A percentile compares a stretch with the other conserved stretches of the same genome.
phyloP scores from a whole-genome alignment of 2,888 invertebrate species.

The Seladonia tumulorum region DNA sequence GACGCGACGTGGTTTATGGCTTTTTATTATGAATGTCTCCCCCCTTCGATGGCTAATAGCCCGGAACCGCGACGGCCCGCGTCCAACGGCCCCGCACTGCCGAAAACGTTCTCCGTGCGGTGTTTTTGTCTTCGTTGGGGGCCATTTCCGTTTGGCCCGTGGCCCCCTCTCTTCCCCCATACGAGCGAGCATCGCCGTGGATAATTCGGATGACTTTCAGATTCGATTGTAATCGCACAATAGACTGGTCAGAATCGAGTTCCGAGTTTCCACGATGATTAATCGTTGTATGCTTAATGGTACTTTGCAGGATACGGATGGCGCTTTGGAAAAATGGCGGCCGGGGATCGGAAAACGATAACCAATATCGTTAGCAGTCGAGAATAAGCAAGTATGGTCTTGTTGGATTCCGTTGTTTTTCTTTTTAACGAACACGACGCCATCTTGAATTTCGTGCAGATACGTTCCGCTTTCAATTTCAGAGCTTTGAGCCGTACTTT shows the following conservation, averaged over 20 bases:
- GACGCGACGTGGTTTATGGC: constrained; percentile 57
- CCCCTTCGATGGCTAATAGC: constrained; percentile 66
- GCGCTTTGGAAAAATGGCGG: not conserved
- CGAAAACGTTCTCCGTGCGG: constrained; percentile 23
- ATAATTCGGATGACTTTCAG: not conserved
- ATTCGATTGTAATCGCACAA: constrained; percentile 12
- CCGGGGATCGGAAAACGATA: constrained; percentile 2
- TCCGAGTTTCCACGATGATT: constrained; percentile 12
- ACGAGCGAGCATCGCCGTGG: not conserved
- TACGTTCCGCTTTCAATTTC: not conserved
- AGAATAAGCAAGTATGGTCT: not conserved
- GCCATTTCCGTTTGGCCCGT: constrained; percentile 42
- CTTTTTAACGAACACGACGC: not conserved
- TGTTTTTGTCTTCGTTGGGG: constrained; percentile 28
- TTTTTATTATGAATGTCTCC: constrained; percentile 65
- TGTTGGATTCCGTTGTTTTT: not conserved
- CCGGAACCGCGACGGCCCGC: constrained; percentile 60
- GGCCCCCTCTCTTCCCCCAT: constrained; percentile 15
- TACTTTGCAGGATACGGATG: not conserved
- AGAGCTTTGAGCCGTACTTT: not conserved
- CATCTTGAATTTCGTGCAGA: not conserved
- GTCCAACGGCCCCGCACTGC: constrained; percentile 30
- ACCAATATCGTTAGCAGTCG: not conserved
- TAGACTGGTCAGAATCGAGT: constrained; percentile 1
- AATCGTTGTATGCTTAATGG: constrained; percentile 8